phyloP scores from a whole-genome alignment of 1,140 invertebrate species.

The Drosophila virilis region DNA sequence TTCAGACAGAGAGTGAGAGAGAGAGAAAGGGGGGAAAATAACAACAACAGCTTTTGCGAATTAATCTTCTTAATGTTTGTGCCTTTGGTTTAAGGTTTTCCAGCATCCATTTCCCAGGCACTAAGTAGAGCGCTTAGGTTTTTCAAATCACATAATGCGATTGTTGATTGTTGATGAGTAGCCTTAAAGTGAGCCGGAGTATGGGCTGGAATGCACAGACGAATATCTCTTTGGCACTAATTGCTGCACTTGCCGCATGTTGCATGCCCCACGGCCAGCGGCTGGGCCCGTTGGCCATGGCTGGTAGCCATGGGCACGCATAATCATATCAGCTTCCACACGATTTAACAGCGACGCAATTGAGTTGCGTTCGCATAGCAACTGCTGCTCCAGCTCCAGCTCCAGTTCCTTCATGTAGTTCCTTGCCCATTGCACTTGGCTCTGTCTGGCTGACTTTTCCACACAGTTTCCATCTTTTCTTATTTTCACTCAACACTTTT shows the following conservation, averaged over 20 bases:
- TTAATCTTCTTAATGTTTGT: slow-evolving; percentile 82
- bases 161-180: slow-evolving; percentile 38
- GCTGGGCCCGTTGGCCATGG: slow-evolving; percentile 11
- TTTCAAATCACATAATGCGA: slow-evolving; percentile 74
- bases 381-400: slow-evolving; percentile 20
- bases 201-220: neutral
- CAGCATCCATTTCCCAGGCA: slow-evolving; percentile 23
- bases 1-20: slow-evolving; percentile 25
- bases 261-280: slow-evolving; percentile 20
- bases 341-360: slow-evolving; percentile 80
- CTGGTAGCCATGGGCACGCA: slow-evolving; percentile 45
- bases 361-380: slow-evolving; percentile 54
- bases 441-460: slow-evolving; percentile 5
- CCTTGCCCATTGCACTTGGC: slow-evolving; percentile 1
- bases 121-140: slow-evolving; percentile 64
- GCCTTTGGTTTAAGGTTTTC: slow-evolving; percentile 25
- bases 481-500: slow-evolving; percentile 63
- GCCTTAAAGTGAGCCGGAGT: slow-evolving; percentile 14
- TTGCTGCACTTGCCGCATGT: slow-evolving; percentile 46
- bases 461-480: slow-evolving; percentile 3
- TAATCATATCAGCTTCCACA: slow-evolving; percentile 81
- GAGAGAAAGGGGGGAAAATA: neutral
- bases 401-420: neutral
- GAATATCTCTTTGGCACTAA: slow-evolving; percentile 28
- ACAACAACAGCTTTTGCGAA: slow-evolving; percentile 67